phyloP scores from a whole-genome alignment of 2,888 invertebrate genomes.

The Cactoblastis cactorum region DNA sequence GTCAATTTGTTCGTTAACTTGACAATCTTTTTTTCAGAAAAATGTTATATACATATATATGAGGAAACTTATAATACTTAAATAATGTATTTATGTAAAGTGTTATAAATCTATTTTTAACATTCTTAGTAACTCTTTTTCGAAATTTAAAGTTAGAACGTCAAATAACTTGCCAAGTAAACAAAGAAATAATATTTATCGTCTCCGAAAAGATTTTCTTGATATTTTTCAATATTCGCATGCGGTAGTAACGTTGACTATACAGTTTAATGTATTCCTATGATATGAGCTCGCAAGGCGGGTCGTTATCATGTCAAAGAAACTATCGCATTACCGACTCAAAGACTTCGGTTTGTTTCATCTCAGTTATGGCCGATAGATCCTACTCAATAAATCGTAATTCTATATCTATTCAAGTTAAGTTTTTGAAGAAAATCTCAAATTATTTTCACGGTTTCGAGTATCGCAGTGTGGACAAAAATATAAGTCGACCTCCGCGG shows the following conservation, averaged over 20 bases:
- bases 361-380: slow-evolving; percentile 46
- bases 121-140: too few species aligned
- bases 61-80: too few species aligned
- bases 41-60: too few species aligned
- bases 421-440: slow-evolving; percentile 18
- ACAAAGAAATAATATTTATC: neutral
- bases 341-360: slow-evolving; percentile 71
- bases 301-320: slow-evolving; percentile 77
- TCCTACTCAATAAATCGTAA: slow-evolving; percentile 40
- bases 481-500: too few species aligned
- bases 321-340: slow-evolving; percentile 72
- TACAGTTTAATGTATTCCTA: slow-evolving; percentile 66
- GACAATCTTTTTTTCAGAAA: too few species aligned
- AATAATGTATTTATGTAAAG: too few species aligned
- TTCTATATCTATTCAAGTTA: slow-evolving; percentile 28
- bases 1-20: slow-evolving; percentile 23
- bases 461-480: slow-evolving; percentile 9
- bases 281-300: slow-evolving; percentile 52
- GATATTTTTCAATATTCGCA: slow-evolving; percentile 50
- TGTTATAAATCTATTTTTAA: too few species aligned
- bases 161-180: slow-evolving; percentile 8
- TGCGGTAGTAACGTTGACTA: slow-evolving; percentile 34
- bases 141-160: neutral
- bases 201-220: slow-evolving; percentile 13
- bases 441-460: slow-evolving; percentile 19